These are phyloP conservation scores for Ptychochromis oligacanthus DNA, from an alignment of 2,113 vertebrate species.

Conservation along the genomic window DNA sequence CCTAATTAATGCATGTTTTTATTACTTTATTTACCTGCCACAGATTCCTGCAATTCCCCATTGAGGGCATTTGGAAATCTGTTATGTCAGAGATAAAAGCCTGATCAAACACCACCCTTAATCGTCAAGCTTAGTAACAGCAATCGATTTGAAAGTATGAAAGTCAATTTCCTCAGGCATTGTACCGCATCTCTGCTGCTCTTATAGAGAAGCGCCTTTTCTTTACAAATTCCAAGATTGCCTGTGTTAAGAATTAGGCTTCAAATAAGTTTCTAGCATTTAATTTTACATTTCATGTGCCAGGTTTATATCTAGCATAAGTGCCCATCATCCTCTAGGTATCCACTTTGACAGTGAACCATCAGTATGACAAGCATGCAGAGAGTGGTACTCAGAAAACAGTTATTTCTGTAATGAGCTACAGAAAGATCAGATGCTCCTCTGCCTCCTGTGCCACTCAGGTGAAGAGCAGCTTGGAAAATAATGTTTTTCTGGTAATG, in stretches of 20 bases:
- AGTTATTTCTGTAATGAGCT: constrained; percentile 14
- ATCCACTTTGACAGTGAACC: not conserved
- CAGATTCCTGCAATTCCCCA: constrained; percentile 31
- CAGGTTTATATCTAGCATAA: not conserved
- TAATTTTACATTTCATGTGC: not conserved
- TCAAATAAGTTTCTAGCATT: constrained; percentile 10
- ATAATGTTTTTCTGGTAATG: constrained; percentile 22
- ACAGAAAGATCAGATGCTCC: constrained; percentile 12
- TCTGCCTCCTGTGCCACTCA: not conserved
- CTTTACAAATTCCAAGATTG: not conserved
- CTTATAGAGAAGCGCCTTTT: constrained; percentile 22
- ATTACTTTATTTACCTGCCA: constrained; percentile 31
- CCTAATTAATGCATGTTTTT: constrained; percentile 41
- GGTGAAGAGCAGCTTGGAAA: constrained; percentile 16
- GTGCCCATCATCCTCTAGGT: not conserved
- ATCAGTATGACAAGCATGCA: not conserved
- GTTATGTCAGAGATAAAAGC: constrained; percentile 53
- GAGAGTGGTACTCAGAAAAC: constrained; percentile 1
- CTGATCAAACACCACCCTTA: constrained; percentile 45
- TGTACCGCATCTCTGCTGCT: constrained; percentile 9
- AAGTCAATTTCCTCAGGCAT: constrained; percentile 43
- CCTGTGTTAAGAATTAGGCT: constrained; percentile 20
- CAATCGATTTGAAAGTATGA: constrained; percentile 46
- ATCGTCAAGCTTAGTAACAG: constrained; percentile 44
- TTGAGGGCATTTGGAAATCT: constrained; percentile 11